Evolutionary conservation across 1,140 invertebrate species (phyloP).

Genomic region (Atta colombica): DNA sequence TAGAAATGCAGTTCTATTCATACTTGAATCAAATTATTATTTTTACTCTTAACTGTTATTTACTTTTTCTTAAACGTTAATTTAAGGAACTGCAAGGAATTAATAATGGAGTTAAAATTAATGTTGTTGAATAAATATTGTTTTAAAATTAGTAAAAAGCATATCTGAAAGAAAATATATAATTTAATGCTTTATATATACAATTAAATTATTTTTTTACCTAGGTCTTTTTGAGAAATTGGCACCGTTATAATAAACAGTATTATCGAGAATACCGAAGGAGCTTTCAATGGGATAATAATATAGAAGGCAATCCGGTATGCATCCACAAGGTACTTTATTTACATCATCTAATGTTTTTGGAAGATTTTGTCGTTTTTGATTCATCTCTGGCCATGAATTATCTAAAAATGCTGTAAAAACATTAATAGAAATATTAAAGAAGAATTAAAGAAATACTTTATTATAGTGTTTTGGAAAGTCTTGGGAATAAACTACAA

Average conservation of each 20-base stretch:
- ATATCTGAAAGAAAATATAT: not conserved
- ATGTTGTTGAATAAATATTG: no score
- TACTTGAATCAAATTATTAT: no score
- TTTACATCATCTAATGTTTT: not conserved
- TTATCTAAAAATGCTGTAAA: conserved; percentile 72
- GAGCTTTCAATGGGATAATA: conserved; percentile 76
- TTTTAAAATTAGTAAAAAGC: no score
- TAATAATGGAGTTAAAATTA: no score
- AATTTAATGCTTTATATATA: not conserved
- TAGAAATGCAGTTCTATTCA: no score
- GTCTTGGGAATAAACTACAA: no score
- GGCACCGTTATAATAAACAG: conserved; percentile 50
- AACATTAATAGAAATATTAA: not conserved
- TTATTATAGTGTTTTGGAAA: no score
- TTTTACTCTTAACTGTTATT: no score
- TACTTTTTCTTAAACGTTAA: no score
- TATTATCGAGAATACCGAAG: conserved; percentile 64
- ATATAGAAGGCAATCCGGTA: conserved; percentile 77
- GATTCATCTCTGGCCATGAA: conserved; percentile 71
- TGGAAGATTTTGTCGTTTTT: not conserved
- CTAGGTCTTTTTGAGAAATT: conserved; percentile 28
- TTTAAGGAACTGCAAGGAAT: no score
- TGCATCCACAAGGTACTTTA: conserved; percentile 75
- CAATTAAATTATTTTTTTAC: conserved; percentile 48
- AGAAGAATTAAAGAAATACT: no score